Base-by-base conservation (phyloP, 2,113 vertebrate species). In the Oncorhynchus masou region DNA sequence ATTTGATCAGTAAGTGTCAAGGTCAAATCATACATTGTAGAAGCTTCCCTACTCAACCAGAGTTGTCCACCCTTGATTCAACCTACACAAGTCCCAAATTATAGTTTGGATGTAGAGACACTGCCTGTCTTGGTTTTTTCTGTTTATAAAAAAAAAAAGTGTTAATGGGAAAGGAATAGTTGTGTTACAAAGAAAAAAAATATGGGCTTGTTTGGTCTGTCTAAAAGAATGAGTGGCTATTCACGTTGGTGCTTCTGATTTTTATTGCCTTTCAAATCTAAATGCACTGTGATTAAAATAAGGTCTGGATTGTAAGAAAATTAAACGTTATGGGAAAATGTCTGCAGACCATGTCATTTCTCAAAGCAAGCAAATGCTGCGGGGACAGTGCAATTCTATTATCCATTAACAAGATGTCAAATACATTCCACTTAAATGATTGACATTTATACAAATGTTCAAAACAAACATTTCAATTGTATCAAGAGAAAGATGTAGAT, bases 231-330 rank as follows among this genome's bases (percentile, higher is more conserved):
- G 34, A 34, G 65, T 79, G 76, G 71, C 31, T 71, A 74, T 70
- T 75, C 70, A 74, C 74, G 22, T 77, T 77, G 70, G 71, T 54
- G 68, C 70, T 81, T 69, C 39, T 65, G 51, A 78, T 72, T 82
- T 62, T 15, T 79, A 67, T 73, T 84, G 81, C 73, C 80, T 78
- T 83, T 81, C 19, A 27, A 76, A 71, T 75, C 49, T 62, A 73
- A 74, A 68, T 79, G 68, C 81, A 84, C 81, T 83, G 84, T 82
- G 79, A 78, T 83, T 67, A 73, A 71, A 76, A 76, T 68, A 27
- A 73, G 73, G 24, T 60, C 54, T 74, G 39, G 57, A 34, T 78
- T 78, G n/a, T 70, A n/a, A 72, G 22, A 76, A 57, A 78, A 74
- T 45, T 74, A 77, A 27, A 75, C 75, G 22, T 79, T 70, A 71